These are phyloP conservation scores for Nebria salina DNA, from an alignment of 2,888 invertebrate genomes.

Conservation along the genomic window DNA sequence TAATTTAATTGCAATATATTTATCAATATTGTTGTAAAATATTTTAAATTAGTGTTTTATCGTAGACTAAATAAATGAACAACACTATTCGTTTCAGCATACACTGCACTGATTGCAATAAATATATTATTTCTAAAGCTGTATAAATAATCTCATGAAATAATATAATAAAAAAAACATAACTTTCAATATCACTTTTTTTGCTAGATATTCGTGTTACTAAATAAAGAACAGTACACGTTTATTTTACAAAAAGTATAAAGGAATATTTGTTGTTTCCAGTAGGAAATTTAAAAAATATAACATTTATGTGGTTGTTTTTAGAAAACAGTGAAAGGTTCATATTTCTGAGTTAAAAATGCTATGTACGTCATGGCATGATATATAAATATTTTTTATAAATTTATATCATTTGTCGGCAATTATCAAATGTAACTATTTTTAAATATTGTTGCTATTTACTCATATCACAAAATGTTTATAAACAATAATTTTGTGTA, in stretches of 20 bases:
- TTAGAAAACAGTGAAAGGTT: constrained; percentile 18
- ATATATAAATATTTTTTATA: background rate
- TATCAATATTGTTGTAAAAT: too few species aligned
- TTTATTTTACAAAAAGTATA: too few species aligned
- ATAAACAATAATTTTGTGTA: background rate
- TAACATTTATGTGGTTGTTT: background rate
- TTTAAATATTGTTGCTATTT: background rate
- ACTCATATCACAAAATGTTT: background rate
- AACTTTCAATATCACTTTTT: too few species aligned
- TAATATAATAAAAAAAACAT: too few species aligned
- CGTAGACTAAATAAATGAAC: background rate
- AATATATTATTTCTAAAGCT: too few species aligned
- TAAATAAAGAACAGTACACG: too few species aligned
- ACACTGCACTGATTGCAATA: too few species aligned
- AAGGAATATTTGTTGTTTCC: too few species aligned
- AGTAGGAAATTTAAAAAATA: too few species aligned
- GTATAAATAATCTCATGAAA: too few species aligned
- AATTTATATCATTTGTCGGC: background rate
- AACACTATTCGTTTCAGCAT: background rate
- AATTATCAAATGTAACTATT: background rate
- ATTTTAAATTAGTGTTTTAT: background rate
- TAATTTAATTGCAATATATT: too few species aligned
- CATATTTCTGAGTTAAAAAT: constrained; percentile 1
- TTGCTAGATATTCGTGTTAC: too few species aligned
- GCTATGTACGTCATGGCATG: background rate